A percentile compares a stretch with the other conserved stretches of the same genome.
These are phyloP conservation scores for Astyanax mexicanus DNA, from an alignment of 2,797 vertebrate species.

Conservation along the genomic window DNA sequence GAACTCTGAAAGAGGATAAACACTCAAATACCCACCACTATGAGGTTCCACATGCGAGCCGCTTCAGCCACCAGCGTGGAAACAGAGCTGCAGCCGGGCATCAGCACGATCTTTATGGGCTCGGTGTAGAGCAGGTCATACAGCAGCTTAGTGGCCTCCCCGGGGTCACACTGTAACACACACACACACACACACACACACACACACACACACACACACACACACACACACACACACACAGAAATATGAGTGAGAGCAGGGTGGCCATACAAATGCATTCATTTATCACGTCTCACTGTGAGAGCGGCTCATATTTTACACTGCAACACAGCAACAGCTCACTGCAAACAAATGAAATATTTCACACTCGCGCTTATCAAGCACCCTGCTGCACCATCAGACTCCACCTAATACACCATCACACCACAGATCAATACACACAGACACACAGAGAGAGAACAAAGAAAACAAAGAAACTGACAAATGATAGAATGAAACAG, in stretches of 20 bases:
- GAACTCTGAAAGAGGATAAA: neutral
- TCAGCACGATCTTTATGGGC: slow-evolving; percentile 85
- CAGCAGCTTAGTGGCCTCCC: slow-evolving; percentile 84
- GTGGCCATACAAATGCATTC: slow-evolving; percentile 2
- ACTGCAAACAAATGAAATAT: slow-evolving; percentile 26
- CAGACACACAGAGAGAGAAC: neutral
- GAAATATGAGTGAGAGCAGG: neutral
- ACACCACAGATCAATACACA: slow-evolving; percentile 1
- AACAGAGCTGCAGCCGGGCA: slow-evolving; percentile 84
- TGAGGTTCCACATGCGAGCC: slow-evolving; percentile 86
- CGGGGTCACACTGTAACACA: slow-evolving; percentile 77
- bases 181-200: neutral
- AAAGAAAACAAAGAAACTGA: slow-evolving; percentile 12
- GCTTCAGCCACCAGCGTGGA: slow-evolving; percentile 84
- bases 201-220: neutral
- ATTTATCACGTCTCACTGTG: slow-evolving; percentile 22
- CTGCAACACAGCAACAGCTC: no score
- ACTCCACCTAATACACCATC: slow-evolving; percentile 41
- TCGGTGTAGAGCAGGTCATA: slow-evolving; percentile 86
- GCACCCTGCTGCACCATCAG: neutral
- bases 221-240: neutral
- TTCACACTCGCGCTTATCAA: slow-evolving; percentile 30
- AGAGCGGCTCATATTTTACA: neutral
- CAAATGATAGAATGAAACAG: neutral
- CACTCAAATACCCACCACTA: slow-evolving; percentile 71